phyloP scores from a whole-genome alignment of 2,888 invertebrate genomes.

The Lampropteryx suffumata region DNA sequence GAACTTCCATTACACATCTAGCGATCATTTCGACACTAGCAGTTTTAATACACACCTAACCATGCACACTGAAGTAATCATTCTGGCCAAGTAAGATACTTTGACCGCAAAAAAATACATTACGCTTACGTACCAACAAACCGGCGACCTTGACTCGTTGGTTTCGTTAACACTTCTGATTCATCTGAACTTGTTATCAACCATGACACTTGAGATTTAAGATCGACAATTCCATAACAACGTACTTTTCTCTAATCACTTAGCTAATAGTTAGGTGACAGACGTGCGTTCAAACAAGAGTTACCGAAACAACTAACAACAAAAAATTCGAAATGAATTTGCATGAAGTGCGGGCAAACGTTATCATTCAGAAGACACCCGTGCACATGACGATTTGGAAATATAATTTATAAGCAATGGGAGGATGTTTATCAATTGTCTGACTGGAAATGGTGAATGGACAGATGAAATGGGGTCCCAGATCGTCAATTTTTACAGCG shows the following conservation, averaged over 20 bases:
- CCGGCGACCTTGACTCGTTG: constrained; percentile 55
- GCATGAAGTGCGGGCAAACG: constrained; percentile 22
- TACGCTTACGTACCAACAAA: constrained; percentile 28
- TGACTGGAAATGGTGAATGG: no score
- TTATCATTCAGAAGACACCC: constrained; percentile 14
- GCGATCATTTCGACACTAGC: constrained; percentile 43
- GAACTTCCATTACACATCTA: constrained; percentile 53
- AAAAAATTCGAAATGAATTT: constrained; percentile 27
- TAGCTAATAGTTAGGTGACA: not conserved
- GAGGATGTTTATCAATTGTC: not conserved
- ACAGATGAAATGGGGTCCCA: no score
- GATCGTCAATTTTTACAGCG: no score
- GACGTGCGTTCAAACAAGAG: constrained; percentile 27
- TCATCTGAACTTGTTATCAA: constrained; percentile 56
- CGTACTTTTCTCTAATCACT: not conserved
- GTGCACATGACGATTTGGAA: constrained; percentile 10
- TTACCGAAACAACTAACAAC: constrained; percentile 31
- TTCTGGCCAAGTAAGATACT: constrained; percentile 11
- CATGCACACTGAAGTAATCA: not conserved
- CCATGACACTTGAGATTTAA: constrained; percentile 34
- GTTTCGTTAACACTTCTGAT: constrained; percentile 47
- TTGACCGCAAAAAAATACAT: constrained; percentile 37
- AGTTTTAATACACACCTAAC: constrained; percentile 23
- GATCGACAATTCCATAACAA: constrained; percentile 19
- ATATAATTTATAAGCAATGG: no score